These are phyloP conservation scores for Drosophila funebris DNA, from an alignment of 1,140 invertebrate genomes.

Conservation along the genomic window DNA sequence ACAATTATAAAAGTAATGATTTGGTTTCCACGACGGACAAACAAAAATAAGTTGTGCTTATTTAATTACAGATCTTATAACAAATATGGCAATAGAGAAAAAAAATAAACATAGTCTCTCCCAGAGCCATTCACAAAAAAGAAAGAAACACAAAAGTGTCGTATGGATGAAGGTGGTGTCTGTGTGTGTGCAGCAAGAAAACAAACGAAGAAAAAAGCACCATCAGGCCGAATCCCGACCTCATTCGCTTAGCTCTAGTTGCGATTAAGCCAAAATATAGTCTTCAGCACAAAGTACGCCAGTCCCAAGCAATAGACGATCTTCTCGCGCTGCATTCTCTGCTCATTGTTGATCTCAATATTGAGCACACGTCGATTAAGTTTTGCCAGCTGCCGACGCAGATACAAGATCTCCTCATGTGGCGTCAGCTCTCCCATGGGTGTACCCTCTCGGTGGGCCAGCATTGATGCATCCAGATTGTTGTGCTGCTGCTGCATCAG, in stretches of 20 bases:
- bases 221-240: constrained; percentile 13
- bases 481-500: constrained; percentile 52
- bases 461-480: constrained; percentile 69
- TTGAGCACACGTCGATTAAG: constrained; percentile 93
- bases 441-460: constrained; percentile 86
- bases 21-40: constrained; percentile 50
- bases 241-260: constrained; percentile 82
- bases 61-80: constrained; percentile 71
- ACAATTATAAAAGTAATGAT: constrained; percentile 23
- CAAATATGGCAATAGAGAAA: constrained; percentile 62
- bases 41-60: constrained; percentile 61
- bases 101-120: constrained; percentile 42
- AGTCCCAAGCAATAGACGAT: constrained; percentile 91
- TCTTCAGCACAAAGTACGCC: constrained; percentile 93
- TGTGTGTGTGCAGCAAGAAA: constrained; percentile 40
- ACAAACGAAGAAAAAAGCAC: constrained; percentile 35
- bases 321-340: constrained; percentile 92
- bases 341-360: constrained; percentile 91
- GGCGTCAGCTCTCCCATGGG: constrained; percentile 88
- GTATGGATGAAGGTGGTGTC: not conserved
- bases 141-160: constrained; percentile 30
- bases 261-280: constrained; percentile 92
- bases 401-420: constrained; percentile 91
- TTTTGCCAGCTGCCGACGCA: constrained; percentile 92
- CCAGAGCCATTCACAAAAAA: constrained; percentile 47